Evolutionary conservation across 64 coral and sea anemone species (phyloP).

Genomic region (Montipora efflorescens): DNA sequence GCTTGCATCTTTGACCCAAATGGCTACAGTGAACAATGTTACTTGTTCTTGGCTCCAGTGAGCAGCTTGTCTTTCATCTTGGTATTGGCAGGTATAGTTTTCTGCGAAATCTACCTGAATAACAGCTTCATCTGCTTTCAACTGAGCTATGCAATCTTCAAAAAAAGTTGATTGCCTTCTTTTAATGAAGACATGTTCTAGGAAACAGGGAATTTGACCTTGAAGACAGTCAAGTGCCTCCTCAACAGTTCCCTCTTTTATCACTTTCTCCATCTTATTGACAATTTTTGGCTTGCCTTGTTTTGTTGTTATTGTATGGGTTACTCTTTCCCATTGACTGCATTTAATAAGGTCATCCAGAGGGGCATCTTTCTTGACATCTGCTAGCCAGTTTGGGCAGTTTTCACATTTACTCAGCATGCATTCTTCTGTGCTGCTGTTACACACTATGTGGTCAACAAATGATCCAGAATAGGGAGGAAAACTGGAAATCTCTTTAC

Average conservation of each 20-base stretch:
- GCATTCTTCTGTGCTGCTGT: conserved; percentile 71
- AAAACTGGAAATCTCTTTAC: conserved; percentile 68
- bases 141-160: conserved; percentile 14
- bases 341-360: conserved; percentile 27
- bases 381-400: conserved; percentile 62
- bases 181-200: conserved; percentile 69
- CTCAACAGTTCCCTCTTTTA: neutral
- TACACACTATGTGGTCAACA: conserved; percentile 57
- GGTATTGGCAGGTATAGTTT: conserved; percentile 42
- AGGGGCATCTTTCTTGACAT: conserved; percentile 21
- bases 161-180: conserved; percentile 65
- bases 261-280: conserved; percentile 19
- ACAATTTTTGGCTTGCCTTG: conserved; percentile 22
- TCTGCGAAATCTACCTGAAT: conserved; percentile 62
- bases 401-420: conserved; percentile 58
- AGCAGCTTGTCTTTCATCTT: conserved; percentile 32
- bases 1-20: conserved; percentile 25
- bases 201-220: conserved; percentile 31
- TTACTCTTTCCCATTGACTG: conserved; percentile 47
- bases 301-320: neutral
- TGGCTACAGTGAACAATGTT: conserved; percentile 28
- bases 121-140: conserved; percentile 43
- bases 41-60: conserved; percentile 37
- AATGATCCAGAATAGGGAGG: conserved; percentile 69
- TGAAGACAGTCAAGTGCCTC: conserved; percentile 13